A percentile compares a stretch with the other conserved stretches of the same genome.
Conservation (phyloP, 1,140 invertebrate species). For the Caenorhabditis briggsae region DNA sequence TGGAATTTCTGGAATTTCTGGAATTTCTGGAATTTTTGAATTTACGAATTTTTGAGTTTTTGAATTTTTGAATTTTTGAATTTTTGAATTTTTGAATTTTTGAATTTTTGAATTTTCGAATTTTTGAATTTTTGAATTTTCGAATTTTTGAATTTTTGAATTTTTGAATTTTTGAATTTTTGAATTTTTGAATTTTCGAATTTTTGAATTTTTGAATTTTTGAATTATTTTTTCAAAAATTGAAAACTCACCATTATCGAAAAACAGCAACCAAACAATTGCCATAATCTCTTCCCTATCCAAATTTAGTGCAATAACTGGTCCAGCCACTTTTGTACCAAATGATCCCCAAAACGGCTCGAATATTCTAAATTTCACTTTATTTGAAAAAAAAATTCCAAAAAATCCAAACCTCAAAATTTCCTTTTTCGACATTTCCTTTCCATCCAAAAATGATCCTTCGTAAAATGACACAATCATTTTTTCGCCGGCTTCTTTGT, state of each 20-base stretch:
- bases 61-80: too few relatives aligned
- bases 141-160: too few relatives aligned
- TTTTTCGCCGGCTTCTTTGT: background rate
- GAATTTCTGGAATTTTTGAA: too few relatives aligned
- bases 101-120: too few relatives aligned
- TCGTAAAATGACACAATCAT: background rate
- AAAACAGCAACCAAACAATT: slow-evolving; percentile 3
- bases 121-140: too few relatives aligned
- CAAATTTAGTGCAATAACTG: background rate
- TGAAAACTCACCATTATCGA: background rate
- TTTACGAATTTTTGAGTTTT: too few relatives aligned
- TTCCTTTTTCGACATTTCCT: background rate
- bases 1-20: too few relatives aligned
- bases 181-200: background rate
- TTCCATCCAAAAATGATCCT: background rate
- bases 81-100: too few relatives aligned
- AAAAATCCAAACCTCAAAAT: background rate
- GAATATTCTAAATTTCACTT: background rate
- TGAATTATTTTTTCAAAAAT: background rate
- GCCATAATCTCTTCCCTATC: background rate
- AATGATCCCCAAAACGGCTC: background rate
- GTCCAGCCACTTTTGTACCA: background rate
- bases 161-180: background rate
- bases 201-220: background rate
- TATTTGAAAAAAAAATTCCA: background rate